A percentile compares a stretch with the other conserved stretches of the same genome.
Conservation (phyloP, 2,113 vertebrate species). For the Rhagologus leucostigma region DNA sequence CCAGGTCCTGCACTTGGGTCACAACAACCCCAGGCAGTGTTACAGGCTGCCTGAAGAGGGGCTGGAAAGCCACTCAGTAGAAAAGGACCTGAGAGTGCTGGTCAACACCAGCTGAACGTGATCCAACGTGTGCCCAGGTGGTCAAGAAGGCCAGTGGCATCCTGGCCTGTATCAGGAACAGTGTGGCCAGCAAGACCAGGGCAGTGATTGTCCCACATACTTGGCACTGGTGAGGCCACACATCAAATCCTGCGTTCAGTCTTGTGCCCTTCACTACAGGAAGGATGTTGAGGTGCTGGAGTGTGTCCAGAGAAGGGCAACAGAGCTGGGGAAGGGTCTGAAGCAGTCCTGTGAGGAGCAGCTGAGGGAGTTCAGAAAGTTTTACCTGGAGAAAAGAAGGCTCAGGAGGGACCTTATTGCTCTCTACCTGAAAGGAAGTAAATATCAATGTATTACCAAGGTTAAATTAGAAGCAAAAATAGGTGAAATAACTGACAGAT, state of each 20-base stretch:
- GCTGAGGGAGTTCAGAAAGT: background rate
- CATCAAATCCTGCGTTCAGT: accelerated
- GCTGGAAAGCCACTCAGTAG: accelerated
- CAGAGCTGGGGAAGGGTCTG: accelerated
- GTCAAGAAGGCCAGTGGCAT: background rate
- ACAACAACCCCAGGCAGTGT: background rate
- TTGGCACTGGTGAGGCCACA: background rate
- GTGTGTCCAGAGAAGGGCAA: too few species aligned
- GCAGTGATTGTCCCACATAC: accelerated
- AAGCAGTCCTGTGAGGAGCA: background rate
- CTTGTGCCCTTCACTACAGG: background rate
- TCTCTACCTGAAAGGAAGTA: background rate
- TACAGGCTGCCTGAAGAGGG: background rate
- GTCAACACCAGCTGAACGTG: background rate
- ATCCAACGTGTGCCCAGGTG: background rate
- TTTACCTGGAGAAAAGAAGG: background rate
- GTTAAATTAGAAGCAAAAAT: background rate
- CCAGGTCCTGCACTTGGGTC: background rate
- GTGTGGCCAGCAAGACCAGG: background rate
- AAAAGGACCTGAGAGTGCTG: background rate
- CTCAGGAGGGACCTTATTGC: background rate
- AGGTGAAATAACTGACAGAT: background rate
- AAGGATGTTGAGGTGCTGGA: background rate
- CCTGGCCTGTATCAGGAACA: background rate
- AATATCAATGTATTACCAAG: background rate